Conservation (phyloP, 2,888 invertebrate species). For the Colletes collaris region DNA sequence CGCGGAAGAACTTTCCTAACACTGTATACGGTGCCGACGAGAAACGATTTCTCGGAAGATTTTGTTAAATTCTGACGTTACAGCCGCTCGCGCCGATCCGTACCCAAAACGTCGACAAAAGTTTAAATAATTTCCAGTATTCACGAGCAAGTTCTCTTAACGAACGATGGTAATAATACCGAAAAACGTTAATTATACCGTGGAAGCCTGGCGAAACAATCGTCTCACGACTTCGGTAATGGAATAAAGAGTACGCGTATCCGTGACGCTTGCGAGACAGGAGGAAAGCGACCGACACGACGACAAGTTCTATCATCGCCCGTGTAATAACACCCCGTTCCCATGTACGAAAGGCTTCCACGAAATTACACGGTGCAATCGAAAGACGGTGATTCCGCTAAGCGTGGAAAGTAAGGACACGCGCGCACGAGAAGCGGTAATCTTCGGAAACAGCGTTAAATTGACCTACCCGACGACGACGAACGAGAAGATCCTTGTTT, state of each 20-base stretch:
- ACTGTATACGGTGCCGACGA: background rate
- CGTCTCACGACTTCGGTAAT: too few species aligned
- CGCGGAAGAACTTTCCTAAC: background rate
- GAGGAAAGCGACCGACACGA: background rate
- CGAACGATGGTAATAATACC: too few species aligned
- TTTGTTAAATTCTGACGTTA: too few species aligned
- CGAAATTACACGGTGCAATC: slow-evolving; percentile 10
- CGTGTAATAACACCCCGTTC: slow-evolving; percentile 5
- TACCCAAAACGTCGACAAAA: too few species aligned
- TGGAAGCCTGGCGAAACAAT: too few species aligned
- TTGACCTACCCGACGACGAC: slow-evolving; percentile 7
- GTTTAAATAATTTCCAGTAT: too few species aligned
- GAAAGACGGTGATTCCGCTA: slow-evolving; percentile 11
- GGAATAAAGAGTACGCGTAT: too few species aligned
- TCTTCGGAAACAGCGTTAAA: slow-evolving; percentile 13
- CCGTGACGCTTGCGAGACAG: too few species aligned
- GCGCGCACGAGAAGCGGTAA: slow-evolving; percentile 6
- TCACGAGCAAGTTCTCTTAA: too few species aligned
- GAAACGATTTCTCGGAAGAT: background rate
- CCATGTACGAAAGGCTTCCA: background rate
- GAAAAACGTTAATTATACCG: too few species aligned
- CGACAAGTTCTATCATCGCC: slow-evolving; percentile 5
- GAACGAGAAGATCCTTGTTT: background rate
- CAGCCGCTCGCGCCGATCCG: too few species aligned
- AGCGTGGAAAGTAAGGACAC: slow-evolving; percentile 6